These are phyloP conservation scores for Agelaius tricolor DNA, from an alignment of 2,113 vertebrate genomes.

Conservation along the genomic window DNA sequence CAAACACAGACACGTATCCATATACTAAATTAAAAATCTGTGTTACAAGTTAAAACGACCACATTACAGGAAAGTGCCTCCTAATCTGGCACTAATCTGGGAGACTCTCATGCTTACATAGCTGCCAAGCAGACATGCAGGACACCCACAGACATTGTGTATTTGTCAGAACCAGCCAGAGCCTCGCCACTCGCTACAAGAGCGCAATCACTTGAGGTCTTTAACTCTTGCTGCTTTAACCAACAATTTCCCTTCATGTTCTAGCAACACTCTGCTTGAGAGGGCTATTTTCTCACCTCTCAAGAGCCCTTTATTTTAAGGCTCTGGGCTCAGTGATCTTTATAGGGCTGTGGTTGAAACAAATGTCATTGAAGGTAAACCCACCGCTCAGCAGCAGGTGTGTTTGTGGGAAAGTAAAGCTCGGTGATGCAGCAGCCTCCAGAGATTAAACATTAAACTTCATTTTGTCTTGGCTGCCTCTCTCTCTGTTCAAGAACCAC, in stretches of 20 bases:
- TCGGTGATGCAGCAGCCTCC: not conserved
- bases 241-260: not conserved
- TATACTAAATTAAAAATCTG: not conserved
- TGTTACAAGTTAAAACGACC: not conserved
- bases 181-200: not conserved
- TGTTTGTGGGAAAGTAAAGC: slow-evolving; percentile 47
- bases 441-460: slow-evolving; percentile 18
- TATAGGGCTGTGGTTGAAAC: slow-evolving; percentile 35
- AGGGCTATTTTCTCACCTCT: not conserved
- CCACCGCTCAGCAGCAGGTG: slow-evolving; percentile 44
- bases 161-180: not conserved
- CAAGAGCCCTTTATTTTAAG: slow-evolving; percentile 20
- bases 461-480: not conserved
- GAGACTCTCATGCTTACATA: not conserved
- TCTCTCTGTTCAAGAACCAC: not conserved
- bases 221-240: not conserved
- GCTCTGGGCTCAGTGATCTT: not conserved
- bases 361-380: slow-evolving; percentile 50
- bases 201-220: not conserved
- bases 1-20: not conserved
- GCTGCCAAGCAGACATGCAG: not conserved
- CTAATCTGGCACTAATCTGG: not conserved
- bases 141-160: not conserved
- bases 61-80: not conserved
- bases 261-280: not conserved